These are phyloP conservation scores for Danio choprae DNA, from an alignment of 2,797 vertebrate genomes.

Conservation along the genomic window DNA sequence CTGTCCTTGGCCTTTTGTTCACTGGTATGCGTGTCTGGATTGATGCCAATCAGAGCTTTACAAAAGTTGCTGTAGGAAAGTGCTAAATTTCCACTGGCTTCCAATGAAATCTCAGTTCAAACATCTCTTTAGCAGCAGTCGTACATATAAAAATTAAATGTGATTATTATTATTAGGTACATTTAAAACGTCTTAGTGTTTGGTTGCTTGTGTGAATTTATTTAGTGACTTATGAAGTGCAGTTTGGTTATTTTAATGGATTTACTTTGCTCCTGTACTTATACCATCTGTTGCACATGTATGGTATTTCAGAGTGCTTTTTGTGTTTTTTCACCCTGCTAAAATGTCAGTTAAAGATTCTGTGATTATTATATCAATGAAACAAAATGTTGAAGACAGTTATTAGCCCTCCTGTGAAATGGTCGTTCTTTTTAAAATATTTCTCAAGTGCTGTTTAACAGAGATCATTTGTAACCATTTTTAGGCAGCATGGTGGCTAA, in stretches of 20 bases:
- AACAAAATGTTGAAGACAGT: no score
- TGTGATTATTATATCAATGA: neutral
- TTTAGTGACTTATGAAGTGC: neutral
- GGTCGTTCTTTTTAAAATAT: no score
- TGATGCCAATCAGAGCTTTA: conserved; percentile 21
- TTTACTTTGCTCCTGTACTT: neutral
- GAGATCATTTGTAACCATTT: no score
- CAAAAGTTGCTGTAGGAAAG: conserved; percentile 11
- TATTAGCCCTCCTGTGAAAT: no score
- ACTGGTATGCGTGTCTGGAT: conserved; percentile 55
- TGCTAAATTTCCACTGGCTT: conserved; percentile 22
- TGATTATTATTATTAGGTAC: neutral
- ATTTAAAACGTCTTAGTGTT: neutral
- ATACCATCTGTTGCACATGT: neutral
- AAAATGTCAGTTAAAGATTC: neutral
- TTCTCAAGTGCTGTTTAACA: no score
- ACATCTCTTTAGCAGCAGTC: neutral
- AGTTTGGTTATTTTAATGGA: neutral
- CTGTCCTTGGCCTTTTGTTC: conserved; percentile 61
- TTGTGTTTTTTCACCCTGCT: neutral
- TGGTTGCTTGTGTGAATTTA: conserved; percentile 3
- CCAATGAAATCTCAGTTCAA: neutral
- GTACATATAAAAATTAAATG: neutral
- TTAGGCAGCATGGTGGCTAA: no score
- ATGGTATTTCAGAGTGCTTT: neutral